Evolutionary conservation across 2,888 invertebrate genomes (phyloP).

Genomic region (Myathropa florea): DNA sequence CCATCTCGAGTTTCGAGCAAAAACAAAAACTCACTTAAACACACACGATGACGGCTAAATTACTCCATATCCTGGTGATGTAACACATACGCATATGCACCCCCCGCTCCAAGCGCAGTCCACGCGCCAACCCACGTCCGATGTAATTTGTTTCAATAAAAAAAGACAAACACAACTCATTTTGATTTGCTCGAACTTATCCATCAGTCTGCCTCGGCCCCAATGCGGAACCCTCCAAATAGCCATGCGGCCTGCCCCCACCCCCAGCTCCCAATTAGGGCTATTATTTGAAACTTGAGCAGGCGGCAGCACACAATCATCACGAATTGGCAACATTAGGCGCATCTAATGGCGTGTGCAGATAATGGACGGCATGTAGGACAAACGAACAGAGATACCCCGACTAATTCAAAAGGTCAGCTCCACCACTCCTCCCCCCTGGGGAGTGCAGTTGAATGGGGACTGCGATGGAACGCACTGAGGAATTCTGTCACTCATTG

Average conservation of each 20-base stretch:
- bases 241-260: slow-evolving; percentile 23
- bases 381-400: not conserved
- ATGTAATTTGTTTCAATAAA: slow-evolving; percentile 18
- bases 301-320: slow-evolving; percentile 22
- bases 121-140: not conserved
- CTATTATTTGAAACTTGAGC: slow-evolving; percentile 50
- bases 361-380: slow-evolving; percentile 12
- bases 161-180: slow-evolving; percentile 21
- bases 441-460: not conserved
- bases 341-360: slow-evolving; percentile 42
- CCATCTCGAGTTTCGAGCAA: not conserved
- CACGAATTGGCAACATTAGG: slow-evolving; percentile 50
- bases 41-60: not conserved
- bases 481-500: not conserved
- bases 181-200: slow-evolving; percentile 51
- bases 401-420: slow-evolving; percentile 34
- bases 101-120: not conserved
- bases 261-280: slow-evolving; percentile 35
- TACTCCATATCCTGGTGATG: not conserved
- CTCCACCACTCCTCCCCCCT: not conserved
- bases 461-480: not conserved
- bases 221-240: slow-evolving; percentile 20
- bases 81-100: not conserved
- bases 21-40: not conserved
- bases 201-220: slow-evolving; percentile 45